phyloP scores from a whole-genome alignment of 1,140 invertebrate genomes.

The Pectinophora gossypiella region DNA sequence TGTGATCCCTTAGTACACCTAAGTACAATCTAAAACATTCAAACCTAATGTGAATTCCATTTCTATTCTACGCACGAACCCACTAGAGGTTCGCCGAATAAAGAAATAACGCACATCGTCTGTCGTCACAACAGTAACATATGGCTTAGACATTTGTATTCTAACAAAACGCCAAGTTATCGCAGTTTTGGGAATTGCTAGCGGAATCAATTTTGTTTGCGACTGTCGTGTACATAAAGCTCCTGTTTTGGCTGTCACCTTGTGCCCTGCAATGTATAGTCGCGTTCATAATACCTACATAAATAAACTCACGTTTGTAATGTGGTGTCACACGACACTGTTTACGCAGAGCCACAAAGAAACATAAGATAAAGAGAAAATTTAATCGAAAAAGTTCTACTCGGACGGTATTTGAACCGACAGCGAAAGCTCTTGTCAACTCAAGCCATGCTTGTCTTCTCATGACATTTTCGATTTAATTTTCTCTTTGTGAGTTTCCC shows the following conservation, averaged over 20 bases:
- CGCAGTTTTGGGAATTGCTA: slow-evolving; percentile 37
- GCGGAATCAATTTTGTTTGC: slow-evolving; percentile 36
- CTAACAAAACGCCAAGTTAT: slow-evolving; percentile 10
- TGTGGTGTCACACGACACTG: too few species aligned
- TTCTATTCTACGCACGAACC: neutral
- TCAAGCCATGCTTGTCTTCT: too few species aligned
- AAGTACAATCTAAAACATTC: too few species aligned
- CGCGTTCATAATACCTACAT: slow-evolving; percentile 34
- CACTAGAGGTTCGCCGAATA: neutral
- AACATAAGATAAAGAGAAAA: too few species aligned
- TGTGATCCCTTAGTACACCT: too few species aligned
- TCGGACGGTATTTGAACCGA: too few species aligned
- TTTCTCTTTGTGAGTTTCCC: too few species aligned
- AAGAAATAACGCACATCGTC: neutral
- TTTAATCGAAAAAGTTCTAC: too few species aligned
- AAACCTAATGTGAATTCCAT: too few species aligned
- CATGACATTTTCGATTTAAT: too few species aligned
- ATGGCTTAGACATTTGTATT: slow-evolving; percentile 9
- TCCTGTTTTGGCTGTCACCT: slow-evolving; percentile 29
- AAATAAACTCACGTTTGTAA: neutral
- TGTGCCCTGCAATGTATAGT: slow-evolving; percentile 44
- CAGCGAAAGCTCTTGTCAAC: too few species aligned
- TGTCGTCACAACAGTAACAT: neutral
- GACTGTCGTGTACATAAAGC: slow-evolving; percentile 31
- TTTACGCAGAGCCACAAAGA: too few species aligned